Evolutionary conservation across 1,140 invertebrate species (phyloP), one percentile per base, ranked within the genome.

Genomic region (Metaphire vulgaris): DNA sequence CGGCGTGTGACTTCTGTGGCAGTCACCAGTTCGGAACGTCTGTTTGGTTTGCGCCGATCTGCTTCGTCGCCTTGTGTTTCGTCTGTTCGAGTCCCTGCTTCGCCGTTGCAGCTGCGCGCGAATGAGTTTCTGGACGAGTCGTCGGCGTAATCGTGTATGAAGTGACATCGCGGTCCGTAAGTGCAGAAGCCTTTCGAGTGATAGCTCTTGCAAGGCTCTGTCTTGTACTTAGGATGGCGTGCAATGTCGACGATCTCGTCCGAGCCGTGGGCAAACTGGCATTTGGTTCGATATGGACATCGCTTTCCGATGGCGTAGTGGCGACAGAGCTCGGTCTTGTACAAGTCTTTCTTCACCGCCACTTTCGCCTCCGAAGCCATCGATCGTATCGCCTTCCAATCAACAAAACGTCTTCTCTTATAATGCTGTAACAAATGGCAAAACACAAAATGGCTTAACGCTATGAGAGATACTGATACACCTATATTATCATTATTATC

Each of bases 141-240:
- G 83, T 96, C 94, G 70, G 97, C 94, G 75, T 93, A 93, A 85
- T 97, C 97, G 88, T 99, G 97, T 29, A 99, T 95, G 86, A 99
- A 99, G 86, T 99, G 96, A 84, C 97, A 99, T 6, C 97, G 89
- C 0, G 96, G 94, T 0, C 97, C 97, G 85, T 99, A 99, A 0
- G 96, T 96, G 84, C 97, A 99, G 85, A 98, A 97, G 31, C 97
- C 97, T 32, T 93, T 93, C 33, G 95, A 96, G 87, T 99, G 96
- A 77, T 81, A 86, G 70, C 83, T 84, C 67, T 95, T 92, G 86
- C 97, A 99, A n/a, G 96, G 89, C 86, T 99, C 96, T 30, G 97
- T 99, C 89, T 99, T 99, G 90, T 99, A 99, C 87, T 99, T 99
- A 16, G 97, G 97, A 87, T 99, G 97, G 74, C 97, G 90, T 76